Conservation (phyloP, 2,888 invertebrate genomes). For the Troides helena region DNA sequence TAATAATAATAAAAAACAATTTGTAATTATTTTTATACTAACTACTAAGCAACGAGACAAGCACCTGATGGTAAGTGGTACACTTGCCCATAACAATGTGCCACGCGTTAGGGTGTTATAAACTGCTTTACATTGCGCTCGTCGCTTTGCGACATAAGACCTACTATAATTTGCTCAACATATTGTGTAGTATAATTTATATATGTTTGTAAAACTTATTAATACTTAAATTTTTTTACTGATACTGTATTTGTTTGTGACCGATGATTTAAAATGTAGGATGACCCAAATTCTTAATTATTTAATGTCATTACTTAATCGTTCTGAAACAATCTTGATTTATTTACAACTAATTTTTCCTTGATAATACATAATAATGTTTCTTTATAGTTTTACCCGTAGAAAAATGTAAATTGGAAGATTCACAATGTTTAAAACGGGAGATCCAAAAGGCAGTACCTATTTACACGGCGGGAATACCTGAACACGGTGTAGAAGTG, state of each 20-base stretch:
- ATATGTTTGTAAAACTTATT: too few relatives aligned
- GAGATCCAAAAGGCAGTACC: slow-evolving; percentile 34
- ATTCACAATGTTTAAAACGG: slow-evolving; percentile 30
- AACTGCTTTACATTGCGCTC: too few relatives aligned
- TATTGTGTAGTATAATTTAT: too few relatives aligned
- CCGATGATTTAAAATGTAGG: background rate
- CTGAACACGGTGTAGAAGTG: slow-evolving; percentile 47
- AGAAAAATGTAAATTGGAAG: slow-evolving; percentile 34
- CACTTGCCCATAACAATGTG: too few relatives aligned
- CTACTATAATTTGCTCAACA: too few relatives aligned
- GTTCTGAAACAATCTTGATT: too few relatives aligned
- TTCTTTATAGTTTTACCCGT: slow-evolving; percentile 24
- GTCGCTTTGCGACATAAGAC: too few relatives aligned
- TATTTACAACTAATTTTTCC: too few relatives aligned
- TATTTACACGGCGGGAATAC: slow-evolving; percentile 47
- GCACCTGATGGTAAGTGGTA: too few relatives aligned
- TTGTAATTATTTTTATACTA: background rate
- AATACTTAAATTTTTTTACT: too few relatives aligned
- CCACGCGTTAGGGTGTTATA: too few relatives aligned
- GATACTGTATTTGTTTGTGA: background rate
- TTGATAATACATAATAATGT: background rate
- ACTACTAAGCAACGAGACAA: too few relatives aligned
- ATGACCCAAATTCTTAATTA: background rate
- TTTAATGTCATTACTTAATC: background rate
- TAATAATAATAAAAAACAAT: background rate